Evolutionary conservation across 2,888 invertebrate genomes (phyloP), one percentile per base, ranked within the genome.

Genomic region (Apodemia duryi): DNA sequence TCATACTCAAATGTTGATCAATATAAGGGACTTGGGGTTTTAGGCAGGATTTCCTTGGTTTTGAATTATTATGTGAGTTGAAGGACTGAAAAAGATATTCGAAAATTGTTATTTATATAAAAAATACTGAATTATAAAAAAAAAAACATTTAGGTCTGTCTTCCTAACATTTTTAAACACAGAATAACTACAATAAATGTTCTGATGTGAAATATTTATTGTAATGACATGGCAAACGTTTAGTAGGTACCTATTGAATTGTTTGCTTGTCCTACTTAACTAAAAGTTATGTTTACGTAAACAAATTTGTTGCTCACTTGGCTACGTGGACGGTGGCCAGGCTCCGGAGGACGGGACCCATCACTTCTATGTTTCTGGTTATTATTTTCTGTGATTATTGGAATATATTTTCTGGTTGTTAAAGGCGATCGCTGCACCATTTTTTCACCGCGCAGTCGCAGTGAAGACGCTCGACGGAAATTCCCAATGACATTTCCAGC

Each of bases 371-470:
- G 83, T 80, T 90, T 90, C 62, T 84, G 88, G 74, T 35, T 35
- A 35, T 83, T 86, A 83, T 93, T 93, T 92, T 94, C 94, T 92
- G 93, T 93, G 93, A 94, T 93, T 92, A 93, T 87, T 75, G 93
- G 93, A 80, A 93, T 93, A 82, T 89, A 84, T 88, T 82, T 91
- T 82, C 86, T 89, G 76, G 86, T 89, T 82, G 85, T 84, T 80
- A 89, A 82, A 78, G 91, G 92, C 79, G 93, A 92, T 71, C 91
- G 91, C 77, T 89, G 91, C 87, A 90, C 85, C 88, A 91, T 91
- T 85, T 92, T 90, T 87, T 94, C 94, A 78, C 94, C 94, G 85
- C 94, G 94, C 93, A 95, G 81, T 79, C 95, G 94, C 93, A 95
- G 83, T 82, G 95, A 94, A 66, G 92, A 91, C 74, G 94, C 93